Percentiles rank a stretch among this genome's conserved stretches.
phyloP scores from a whole-genome alignment of 2,888 invertebrate genomes.

The Pyrrhosoma nymphula region DNA sequence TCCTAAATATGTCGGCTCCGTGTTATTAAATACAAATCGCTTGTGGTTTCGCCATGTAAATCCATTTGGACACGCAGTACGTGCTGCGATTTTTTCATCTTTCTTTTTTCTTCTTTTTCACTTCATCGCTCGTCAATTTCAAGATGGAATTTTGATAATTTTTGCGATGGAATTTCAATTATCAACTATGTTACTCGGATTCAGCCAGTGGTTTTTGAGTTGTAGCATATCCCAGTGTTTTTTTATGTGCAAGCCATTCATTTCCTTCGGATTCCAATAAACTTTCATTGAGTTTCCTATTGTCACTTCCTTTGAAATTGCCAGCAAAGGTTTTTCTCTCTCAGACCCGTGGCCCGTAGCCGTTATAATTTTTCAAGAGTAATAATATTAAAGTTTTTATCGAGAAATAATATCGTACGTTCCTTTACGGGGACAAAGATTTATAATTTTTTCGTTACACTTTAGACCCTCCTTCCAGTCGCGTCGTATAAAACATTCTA shows the following conservation, averaged over 20 bases:
- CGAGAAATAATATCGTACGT: too few relatives aligned
- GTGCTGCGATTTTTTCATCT: neutral
- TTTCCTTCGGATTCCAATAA: too few relatives aligned
- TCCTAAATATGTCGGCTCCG: too few relatives aligned
- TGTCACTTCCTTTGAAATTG: neutral
- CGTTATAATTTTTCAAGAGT: too few relatives aligned
- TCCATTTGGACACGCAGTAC: neutral
- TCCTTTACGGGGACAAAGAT: too few relatives aligned
- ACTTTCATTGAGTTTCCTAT: neutral
- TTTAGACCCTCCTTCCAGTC: too few relatives aligned
- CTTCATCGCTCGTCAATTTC: neutral
- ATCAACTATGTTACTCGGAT: neutral
- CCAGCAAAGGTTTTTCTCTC: neutral
- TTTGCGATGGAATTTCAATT: neutral
- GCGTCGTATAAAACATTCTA: too few relatives aligned
- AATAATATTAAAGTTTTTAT: too few relatives aligned
- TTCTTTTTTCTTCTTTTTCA: too few relatives aligned
- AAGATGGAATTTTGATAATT: neutral
- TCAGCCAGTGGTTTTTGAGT: neutral
- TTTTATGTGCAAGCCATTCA: neutral
- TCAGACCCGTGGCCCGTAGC: too few relatives aligned
- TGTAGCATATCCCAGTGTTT: neutral
- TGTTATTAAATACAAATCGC: too few relatives aligned
- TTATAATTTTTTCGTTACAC: too few relatives aligned
- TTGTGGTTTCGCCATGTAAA: neutral